Percentiles rank a stretch among this genome's conserved stretches.
These are phyloP conservation scores for Phyllotreta cruciferae DNA, from an alignment of 2,888 invertebrate species.

Conservation along the genomic window DNA sequence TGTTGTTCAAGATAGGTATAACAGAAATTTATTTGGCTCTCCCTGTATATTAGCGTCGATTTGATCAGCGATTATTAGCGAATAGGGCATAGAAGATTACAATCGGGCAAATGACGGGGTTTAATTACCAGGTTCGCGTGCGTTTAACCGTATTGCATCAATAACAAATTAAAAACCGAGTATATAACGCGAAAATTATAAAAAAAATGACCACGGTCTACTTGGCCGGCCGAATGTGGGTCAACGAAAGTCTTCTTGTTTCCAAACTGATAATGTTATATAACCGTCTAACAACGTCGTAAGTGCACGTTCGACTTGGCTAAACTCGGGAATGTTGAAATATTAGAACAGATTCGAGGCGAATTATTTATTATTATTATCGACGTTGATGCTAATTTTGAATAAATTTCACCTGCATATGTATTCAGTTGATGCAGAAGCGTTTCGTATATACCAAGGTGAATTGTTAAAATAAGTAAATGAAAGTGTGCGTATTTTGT, in stretches of 20 bases:
- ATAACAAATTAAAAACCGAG: neutral
- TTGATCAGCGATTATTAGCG: too few species aligned
- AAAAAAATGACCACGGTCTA: slow-evolving; percentile 28
- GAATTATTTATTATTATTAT: slow-evolving; percentile 4
- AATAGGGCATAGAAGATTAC: too few species aligned
- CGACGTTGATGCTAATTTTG: neutral
- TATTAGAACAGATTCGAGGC: neutral
- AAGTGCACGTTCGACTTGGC: slow-evolving; percentile 9
- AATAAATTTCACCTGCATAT: neutral
- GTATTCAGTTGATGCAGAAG: too few species aligned
- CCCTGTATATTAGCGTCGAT: too few species aligned
- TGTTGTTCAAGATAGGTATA: too few species aligned
- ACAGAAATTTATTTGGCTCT: too few species aligned
- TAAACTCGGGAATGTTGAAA: slow-evolving; percentile 4
- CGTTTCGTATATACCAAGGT: neutral
- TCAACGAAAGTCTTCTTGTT: slow-evolving; percentile 42
- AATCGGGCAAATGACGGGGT: too few species aligned
- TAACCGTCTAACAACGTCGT: slow-evolving; percentile 30
- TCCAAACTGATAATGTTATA: slow-evolving; percentile 40
- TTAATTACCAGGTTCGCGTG: neutral
- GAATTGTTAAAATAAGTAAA: too few species aligned
- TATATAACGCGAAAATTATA: slow-evolving; percentile 17
- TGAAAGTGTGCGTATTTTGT: too few species aligned
- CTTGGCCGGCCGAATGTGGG: slow-evolving; percentile 35
- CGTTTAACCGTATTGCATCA: slow-evolving; percentile 3